phyloP scores from a whole-genome alignment of 2,888 invertebrate species.

The Eupithecia subumbrata region DNA sequence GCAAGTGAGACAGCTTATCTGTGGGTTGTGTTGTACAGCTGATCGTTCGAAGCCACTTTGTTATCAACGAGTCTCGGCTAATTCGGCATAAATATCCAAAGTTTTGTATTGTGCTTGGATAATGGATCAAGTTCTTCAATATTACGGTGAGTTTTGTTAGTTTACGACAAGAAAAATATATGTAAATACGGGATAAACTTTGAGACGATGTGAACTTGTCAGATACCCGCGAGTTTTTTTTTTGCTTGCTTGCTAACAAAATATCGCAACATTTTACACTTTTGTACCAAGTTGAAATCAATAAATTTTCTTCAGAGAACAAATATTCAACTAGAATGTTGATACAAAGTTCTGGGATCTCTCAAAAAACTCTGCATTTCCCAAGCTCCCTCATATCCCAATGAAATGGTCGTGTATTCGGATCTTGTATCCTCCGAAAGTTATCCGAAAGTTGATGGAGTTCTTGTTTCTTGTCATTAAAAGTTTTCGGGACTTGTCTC shows the following conservation, averaged over 20 bases:
- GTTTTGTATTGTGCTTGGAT: too few relatives aligned
- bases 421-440: constrained; percentile 11
- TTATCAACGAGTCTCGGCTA: too few relatives aligned
- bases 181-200: too few relatives aligned
- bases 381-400: background rate
- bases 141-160: too few relatives aligned
- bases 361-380: background rate
- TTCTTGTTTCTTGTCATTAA: constrained; percentile 29
- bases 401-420: background rate
- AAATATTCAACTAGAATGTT: background rate
- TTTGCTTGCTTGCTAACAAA: background rate
- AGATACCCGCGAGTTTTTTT: too few relatives aligned
- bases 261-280: background rate
- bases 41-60: too few relatives aligned
- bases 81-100: too few relatives aligned
- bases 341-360: background rate
- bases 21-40: too few relatives aligned
- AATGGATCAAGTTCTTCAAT: too few relatives aligned
- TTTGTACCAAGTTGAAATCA: background rate
- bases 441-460: constrained; percentile 13
- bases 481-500: constrained; percentile 20
- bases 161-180: too few relatives aligned
- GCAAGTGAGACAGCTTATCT: too few relatives aligned
- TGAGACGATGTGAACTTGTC: too few relatives aligned
- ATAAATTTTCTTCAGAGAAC: background rate